Evolutionary conservation across 2,888 invertebrate species (phyloP).

Genomic region (Erebia aethiops): DNA sequence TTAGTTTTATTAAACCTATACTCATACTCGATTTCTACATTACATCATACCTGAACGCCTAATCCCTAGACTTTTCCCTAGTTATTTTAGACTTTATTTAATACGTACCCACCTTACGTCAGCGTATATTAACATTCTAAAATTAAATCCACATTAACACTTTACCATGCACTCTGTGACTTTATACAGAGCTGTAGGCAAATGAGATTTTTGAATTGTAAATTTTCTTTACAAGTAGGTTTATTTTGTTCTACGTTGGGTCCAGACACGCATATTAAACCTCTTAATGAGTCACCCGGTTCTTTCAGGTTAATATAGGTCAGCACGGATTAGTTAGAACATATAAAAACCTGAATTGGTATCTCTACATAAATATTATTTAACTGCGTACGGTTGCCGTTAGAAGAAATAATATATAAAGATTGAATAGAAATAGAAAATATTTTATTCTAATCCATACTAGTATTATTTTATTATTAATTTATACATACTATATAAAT

Average conservation of each 20-base stretch:
- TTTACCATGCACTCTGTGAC: too few relatives aligned
- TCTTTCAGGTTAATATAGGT: slow-evolving; percentile 25
- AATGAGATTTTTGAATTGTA: slow-evolving; percentile 20
- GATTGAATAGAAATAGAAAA: too few relatives aligned
- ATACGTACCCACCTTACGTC: neutral
- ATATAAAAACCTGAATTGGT: slow-evolving; percentile 21
- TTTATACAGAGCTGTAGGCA: slow-evolving; percentile 1
- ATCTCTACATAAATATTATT: slow-evolving; percentile 6
- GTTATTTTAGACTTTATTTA: too few relatives aligned
- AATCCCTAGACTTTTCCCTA: too few relatives aligned
- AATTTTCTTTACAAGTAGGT: slow-evolving; percentile 15
- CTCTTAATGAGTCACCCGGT: slow-evolving; percentile 24
- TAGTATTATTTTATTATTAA: too few relatives aligned
- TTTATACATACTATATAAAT: too few relatives aligned
- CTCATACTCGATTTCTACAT: too few relatives aligned
- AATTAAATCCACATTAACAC: slow-evolving; percentile 8
- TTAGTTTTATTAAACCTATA: too few relatives aligned
- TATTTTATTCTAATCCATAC: too few relatives aligned
- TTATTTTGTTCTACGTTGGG: slow-evolving; percentile 1
- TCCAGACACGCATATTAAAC: slow-evolving; percentile 20
- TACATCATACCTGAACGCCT: too few relatives aligned
- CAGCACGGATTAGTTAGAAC: slow-evolving; percentile 21
- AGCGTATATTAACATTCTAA: neutral
- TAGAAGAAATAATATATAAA: neutral
- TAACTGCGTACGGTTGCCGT: neutral